These are phyloP conservation scores for Drosophila willistoni DNA, from an alignment of 1,140 invertebrate genomes.

Conservation along the genomic window DNA sequence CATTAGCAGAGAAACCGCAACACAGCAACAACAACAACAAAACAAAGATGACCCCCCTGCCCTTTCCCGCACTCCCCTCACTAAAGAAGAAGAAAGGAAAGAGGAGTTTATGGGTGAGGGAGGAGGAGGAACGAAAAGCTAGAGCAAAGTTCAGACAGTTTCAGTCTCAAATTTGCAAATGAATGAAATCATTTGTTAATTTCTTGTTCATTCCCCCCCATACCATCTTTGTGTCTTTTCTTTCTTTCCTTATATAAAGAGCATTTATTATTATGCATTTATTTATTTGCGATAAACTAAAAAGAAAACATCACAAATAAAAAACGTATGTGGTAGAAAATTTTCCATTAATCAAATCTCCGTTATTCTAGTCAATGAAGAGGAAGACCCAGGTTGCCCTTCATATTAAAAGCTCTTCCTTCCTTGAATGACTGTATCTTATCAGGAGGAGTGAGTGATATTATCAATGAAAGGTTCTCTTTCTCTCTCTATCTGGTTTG, in stretches of 20 bases:
- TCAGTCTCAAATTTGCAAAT: conserved; percentile 9
- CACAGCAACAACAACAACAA: neutral
- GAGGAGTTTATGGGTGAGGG: neutral
- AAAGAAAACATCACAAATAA: too few relatives aligned
- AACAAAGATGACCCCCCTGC: neutral
- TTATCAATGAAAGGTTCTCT: too few relatives aligned
- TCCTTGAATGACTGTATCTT: too few relatives aligned
- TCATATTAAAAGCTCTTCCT: too few relatives aligned
- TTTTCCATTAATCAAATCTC: neutral
- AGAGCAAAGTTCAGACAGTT: conserved; percentile 5
- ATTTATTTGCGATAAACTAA: neutral
- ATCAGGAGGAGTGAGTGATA: too few relatives aligned
- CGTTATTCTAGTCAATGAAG: too few relatives aligned
- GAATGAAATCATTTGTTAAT: conserved; percentile 8
- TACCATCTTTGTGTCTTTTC: neutral
- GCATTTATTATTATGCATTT: neutral
- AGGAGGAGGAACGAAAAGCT: neutral
- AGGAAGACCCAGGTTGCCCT: too few relatives aligned
- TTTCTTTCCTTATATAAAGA: conserved; percentile 1
- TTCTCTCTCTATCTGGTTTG: too few relatives aligned
- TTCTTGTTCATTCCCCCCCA: neutral
- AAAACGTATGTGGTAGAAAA: neutral
- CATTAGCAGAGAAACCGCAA: conserved; percentile 13
- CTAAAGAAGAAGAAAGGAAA: too few relatives aligned
- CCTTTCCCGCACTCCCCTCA: neutral